Base-by-base conservation (phyloP, 2,797 vertebrate genomes). In the Crenuchus spilurus region DNA sequence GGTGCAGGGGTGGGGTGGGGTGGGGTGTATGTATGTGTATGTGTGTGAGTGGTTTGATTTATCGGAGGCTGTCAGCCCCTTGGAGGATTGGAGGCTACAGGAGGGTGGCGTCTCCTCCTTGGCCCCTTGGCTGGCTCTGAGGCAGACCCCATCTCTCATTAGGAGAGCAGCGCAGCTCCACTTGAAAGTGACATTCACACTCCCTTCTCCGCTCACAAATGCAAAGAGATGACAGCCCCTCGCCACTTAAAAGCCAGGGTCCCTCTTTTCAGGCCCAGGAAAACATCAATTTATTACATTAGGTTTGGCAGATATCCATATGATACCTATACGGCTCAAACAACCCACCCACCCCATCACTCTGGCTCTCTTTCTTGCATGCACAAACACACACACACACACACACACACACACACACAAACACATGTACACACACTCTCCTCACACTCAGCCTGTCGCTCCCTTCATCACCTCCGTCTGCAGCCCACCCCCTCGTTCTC, bases 221-320 rank as follows among this genome's bases (percentile, higher is more conserved):
- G 83, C 82, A 83, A 86, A 87, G 81, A 84, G 81, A 83, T 88
- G 84, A 89, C 88, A 89, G 87, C 88, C 88, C 77, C 89, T 84
- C 9, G 6, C 83, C 89, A 85, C 87, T 86, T 86, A 92, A 91
- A 88, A 83, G 90, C 84, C 87, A 78, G 87, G 85, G 85, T 85
- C 80, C 87, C 86, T 83, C 80, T 86, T 84, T 82, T 85, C 84
- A 86, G 78, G 86, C 83, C 75, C 74, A 80, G 83, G 88, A 88
- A 90, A 86, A 90, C 88, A 91, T 84, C 85, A 95, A 95, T 95
- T 93, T 94, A 94, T 95, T 95, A 94, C 93, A 92, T 94, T 94
- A 93, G 86, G 94, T 93, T 91, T 94, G 91, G 93, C 86, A 87
- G 84, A 83, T 88, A 83, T 83, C 83, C 79, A 81, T 85, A 87